These are phyloP conservation scores for Alcedo atthis DNA, from an alignment of 2,797 vertebrate species.

Conservation along the genomic window DNA sequence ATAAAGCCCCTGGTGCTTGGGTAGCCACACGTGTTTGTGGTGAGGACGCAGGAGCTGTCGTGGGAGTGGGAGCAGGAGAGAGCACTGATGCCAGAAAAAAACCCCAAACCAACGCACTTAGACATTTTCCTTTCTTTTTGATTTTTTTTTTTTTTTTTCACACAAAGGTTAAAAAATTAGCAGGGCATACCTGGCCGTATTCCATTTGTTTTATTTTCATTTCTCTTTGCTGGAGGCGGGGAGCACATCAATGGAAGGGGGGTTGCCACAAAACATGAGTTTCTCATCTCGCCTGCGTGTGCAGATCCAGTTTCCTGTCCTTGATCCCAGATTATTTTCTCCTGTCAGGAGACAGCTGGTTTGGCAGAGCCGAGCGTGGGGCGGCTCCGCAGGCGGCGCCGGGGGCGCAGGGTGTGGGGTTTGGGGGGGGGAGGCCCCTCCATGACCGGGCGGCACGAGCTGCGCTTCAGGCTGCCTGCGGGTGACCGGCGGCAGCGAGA, in stretches of 20 bases:
- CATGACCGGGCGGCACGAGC: background rate
- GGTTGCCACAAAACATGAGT: background rate
- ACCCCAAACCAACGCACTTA: too few species aligned
- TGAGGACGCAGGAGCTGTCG: background rate
- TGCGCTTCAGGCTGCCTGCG: conserved; percentile 18
- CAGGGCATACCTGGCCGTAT: background rate
- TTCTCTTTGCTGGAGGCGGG: background rate
- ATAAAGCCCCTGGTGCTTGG: background rate
- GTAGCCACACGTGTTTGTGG: fast-evolving
- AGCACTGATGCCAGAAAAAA: background rate
- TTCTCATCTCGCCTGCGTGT: conserved; percentile 46
- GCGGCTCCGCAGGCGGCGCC: background rate
- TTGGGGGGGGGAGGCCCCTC: background rate
- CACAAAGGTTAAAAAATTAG: background rate
- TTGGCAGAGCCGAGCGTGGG: background rate
- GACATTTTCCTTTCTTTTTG: background rate
- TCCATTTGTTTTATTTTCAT: background rate
- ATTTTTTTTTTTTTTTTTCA: background rate
- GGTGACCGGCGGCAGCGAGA: conserved; percentile 72
- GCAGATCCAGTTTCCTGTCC: conserved; percentile 67
- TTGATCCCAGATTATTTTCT: conserved; percentile 68
- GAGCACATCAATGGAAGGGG: background rate
- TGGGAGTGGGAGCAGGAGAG: background rate
- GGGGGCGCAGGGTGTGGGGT: background rate
- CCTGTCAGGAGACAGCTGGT: conserved; percentile 60